Conservation (phyloP, 92 coral and sea anemone genomes). For the Heteractis magnifica region DNA sequence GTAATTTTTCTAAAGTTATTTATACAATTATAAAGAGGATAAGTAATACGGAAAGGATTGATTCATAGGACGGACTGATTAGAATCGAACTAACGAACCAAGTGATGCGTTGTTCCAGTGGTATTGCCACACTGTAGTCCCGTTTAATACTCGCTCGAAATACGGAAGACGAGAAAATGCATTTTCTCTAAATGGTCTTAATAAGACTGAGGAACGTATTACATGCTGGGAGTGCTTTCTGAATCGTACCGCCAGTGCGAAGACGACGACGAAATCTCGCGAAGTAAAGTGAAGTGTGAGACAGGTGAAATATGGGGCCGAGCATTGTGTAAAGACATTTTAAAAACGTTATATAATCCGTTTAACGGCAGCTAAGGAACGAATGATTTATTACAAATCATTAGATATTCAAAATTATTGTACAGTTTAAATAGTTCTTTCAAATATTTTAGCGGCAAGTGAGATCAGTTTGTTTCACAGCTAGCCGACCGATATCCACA, state of each 20-base stretch:
- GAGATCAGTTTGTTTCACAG: conserved; percentile 19
- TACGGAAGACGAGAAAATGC: conserved; percentile 8
- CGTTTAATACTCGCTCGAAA: background rate
- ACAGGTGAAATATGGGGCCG: conserved; percentile 30
- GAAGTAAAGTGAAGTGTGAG: conserved; percentile 9
- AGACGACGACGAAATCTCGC: conserved; percentile 8
- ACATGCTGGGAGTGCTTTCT: background rate
- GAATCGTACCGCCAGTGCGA: background rate
- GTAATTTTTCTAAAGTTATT: background rate
- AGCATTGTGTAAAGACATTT: conserved; percentile 19
- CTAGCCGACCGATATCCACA: conserved; percentile 20
- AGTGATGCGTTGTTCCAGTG: background rate
- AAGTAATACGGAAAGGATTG: background rate
- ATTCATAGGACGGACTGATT: background rate
- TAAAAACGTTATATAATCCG: conserved; percentile 34
- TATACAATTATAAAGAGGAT: background rate
- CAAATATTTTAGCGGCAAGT: conserved; percentile 23
- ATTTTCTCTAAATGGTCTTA: conserved; percentile 1
- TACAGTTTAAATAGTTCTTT: conserved; percentile 17
- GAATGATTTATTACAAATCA: conserved; percentile 32
- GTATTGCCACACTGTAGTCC: conserved; percentile 3
- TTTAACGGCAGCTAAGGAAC: conserved; percentile 17
- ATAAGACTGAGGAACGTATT: background rate
- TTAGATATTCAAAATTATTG: conserved; percentile 21
- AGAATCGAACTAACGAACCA: background rate